phyloP scores from a whole-genome alignment of 2,888 invertebrate genomes.

The Philereme vetulata region DNA sequence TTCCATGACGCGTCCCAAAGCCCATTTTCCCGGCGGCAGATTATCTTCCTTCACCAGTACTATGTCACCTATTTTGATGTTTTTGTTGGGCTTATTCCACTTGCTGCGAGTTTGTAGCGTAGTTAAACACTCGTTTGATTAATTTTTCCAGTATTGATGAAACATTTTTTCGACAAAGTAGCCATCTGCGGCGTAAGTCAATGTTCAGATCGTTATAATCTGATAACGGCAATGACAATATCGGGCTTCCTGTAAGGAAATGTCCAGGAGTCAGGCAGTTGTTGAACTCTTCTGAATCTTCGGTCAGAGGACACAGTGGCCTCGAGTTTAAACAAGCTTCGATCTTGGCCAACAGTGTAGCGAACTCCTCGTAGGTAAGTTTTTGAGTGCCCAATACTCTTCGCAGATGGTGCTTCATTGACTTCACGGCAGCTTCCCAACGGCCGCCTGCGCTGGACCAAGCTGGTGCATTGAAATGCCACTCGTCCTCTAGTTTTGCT shows the following conservation, averaged over 20 bases:
- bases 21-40: too few relatives aligned
- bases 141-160: slow-evolving; percentile 20
- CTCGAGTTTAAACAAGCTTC: slow-evolving; percentile 1
- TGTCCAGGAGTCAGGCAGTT: slow-evolving; percentile 37
- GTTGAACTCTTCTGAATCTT: slow-evolving; percentile 37
- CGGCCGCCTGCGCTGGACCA: background rate
- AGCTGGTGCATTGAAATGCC: background rate
- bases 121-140: slow-evolving; percentile 9
- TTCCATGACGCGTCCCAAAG: slow-evolving; percentile 21
- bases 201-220: background rate
- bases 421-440: background rate
- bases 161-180: slow-evolving; percentile 12
- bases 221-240: background rate
- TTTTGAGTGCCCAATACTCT: background rate
- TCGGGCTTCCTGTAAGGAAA: too few relatives aligned
- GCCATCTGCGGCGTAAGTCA: background rate
- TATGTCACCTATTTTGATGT: slow-evolving; percentile 15
- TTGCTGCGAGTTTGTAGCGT: slow-evolving; percentile 20
- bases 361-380: too few relatives aligned
- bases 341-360: background rate
- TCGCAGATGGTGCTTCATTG: background rate
- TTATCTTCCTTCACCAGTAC: slow-evolving; percentile 20
- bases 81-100: slow-evolving; percentile 23
- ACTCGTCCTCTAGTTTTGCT: background rate
- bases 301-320: too few relatives aligned